Percentiles rank a stretch among this genome's conserved stretches.
Evolutionary conservation across 2,888 invertebrate species (phyloP).

Genomic region (Synanthedon formicaeformis): DNA sequence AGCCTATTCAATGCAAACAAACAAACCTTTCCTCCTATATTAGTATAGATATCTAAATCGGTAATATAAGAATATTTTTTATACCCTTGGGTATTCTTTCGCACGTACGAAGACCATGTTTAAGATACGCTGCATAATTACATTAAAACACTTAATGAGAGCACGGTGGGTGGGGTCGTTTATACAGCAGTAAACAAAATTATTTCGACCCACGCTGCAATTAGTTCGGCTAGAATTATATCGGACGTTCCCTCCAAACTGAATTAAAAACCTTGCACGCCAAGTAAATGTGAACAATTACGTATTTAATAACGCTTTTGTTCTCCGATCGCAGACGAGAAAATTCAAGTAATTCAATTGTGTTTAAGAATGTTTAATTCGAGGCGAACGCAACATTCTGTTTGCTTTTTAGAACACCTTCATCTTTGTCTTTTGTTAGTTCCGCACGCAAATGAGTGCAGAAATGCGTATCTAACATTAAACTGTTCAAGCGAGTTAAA

Average conservation of each 20-base stretch:
- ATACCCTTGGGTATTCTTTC: background rate
- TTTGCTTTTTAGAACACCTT: conserved; percentile 50
- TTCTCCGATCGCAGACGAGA: conserved; percentile 59
- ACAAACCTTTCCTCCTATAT: too few relatives aligned
- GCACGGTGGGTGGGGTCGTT: conserved; percentile 59
- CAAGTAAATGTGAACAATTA: conserved; percentile 69
- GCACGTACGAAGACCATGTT: background rate
- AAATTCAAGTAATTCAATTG: conserved; percentile 71
- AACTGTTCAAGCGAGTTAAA: too few relatives aligned
- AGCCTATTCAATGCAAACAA: too few relatives aligned
- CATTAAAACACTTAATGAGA: conserved; percentile 35
- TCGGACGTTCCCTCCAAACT: conserved; percentile 49
- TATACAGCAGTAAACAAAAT: conserved; percentile 69
- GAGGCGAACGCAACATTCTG: conserved; percentile 42
- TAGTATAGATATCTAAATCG: too few relatives aligned
- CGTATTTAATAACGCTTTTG: conserved; percentile 71
- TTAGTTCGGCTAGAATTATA: conserved; percentile 69
- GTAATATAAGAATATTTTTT: too few relatives aligned
- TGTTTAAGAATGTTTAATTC: conserved; percentile 65
- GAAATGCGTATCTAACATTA: too few relatives aligned
- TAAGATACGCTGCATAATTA: conserved; percentile 24
- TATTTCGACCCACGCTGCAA: conserved; percentile 64
- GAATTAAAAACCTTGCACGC: conserved; percentile 60
- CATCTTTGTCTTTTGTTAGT: conserved; percentile 17
- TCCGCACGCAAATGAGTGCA: background rate